Evolutionary conservation across 2,797 vertebrate genomes (phyloP), one percentile per base, ranked within the genome.

Genomic region (Distichodus sexfasciatus): DNA sequence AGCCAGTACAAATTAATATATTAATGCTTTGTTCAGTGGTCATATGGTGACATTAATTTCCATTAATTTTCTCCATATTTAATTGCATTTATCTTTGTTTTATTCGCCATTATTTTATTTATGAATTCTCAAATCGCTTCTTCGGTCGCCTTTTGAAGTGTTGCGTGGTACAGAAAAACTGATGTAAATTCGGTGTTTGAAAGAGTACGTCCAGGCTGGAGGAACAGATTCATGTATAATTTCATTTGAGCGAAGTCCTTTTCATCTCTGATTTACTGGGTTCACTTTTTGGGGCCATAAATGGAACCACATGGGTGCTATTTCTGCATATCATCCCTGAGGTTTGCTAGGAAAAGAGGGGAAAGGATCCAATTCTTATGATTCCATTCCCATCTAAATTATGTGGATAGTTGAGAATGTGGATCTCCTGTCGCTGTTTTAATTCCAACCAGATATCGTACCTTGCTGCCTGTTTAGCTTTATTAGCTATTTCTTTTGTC

Each of bases 221-320:
- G 50, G 61, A 62, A 58, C 59, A 87, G 84, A 82, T 69, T 89
- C 90, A 90, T 88, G 86, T 89, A 89, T 90, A 90, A 93, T 91
- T 91, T 89, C 85, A 90, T 86, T 90, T 92, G 89, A 93, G 90
- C 88, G 88, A 92, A 92, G 66, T 90, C 88, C 90, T 92, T 76
- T 91, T 92, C 87, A 90, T 93, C 90, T 92, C 88, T 91, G 91
- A 93, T 93, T 92, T 94, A 93, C 90, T 93, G 91, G 89, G 92
- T 90, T 83, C 85, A 90, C 87, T 90, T 87, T 84, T 86, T 84
- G 72, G 68, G 50, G 46, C 47, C 78, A 75, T 92, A 93, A 94
- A 85, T 86, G 68, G 87, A 94, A 94, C 90, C 91, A 93, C 71
- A 92, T 92, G 93, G 90, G 83, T 81, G 82, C 29, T 8, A 78